Evolutionary conservation across 2,888 invertebrate genomes (phyloP).

Genomic region (Cheilosia impressa): DNA sequence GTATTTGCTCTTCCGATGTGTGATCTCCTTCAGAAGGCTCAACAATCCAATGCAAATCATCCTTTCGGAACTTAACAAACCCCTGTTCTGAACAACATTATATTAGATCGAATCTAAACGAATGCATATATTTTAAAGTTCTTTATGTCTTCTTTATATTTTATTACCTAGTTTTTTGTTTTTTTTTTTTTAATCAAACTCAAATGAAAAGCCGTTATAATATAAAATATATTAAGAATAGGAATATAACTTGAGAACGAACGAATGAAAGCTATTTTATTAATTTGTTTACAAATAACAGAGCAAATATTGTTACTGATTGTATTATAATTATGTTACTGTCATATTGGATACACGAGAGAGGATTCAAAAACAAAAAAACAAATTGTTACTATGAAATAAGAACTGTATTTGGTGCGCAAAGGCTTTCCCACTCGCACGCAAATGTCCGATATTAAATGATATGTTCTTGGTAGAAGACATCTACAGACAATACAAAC

Average conservation of each 20-base stretch:
- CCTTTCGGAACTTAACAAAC: conserved; percentile 26
- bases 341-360: conserved; percentile 32
- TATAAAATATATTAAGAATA: conserved; percentile 55
- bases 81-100: conserved; percentile 24
- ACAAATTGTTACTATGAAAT: conserved; percentile 40
- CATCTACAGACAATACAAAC: conserved; percentile 49
- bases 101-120: conserved; percentile 35
- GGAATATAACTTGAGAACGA: conserved; percentile 44
- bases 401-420: conserved; percentile 51
- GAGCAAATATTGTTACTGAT: conserved; percentile 65
- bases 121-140: conserved; percentile 25
- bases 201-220: conserved; percentile 44
- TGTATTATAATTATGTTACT: conserved; percentile 71
- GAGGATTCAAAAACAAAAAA: conserved; percentile 34
- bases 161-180: conserved; percentile 6
- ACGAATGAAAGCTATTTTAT: conserved; percentile 58
- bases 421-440: conserved; percentile 12
- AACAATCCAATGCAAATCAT: conserved; percentile 11
- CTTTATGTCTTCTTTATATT: neutral
- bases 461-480: conserved; percentile 47
- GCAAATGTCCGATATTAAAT: conserved; percentile 36
- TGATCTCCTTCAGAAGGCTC: conserved; percentile 46
- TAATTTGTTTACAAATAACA: conserved; percentile 60
- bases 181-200: conserved; percentile 21
- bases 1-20: conserved; percentile 49